Evolutionary conservation across 2,888 invertebrate species (phyloP).

Genomic region (Drosophila colorata): DNA sequence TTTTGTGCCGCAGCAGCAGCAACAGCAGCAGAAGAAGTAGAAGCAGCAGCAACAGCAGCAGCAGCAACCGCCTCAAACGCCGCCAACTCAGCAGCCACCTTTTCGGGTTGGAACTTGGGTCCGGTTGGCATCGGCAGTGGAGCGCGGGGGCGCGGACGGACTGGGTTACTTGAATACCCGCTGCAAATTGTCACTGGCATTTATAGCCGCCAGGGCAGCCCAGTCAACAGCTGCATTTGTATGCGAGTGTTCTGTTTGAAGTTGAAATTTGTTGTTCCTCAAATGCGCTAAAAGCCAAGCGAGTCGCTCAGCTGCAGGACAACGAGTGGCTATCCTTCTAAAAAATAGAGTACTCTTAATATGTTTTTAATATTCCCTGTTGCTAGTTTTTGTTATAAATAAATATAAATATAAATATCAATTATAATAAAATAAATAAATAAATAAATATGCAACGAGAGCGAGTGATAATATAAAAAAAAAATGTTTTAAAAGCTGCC

Average conservation of each 20-base stretch:
- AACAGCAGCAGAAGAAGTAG: slow-evolving; percentile 30
- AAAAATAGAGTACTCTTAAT: not conserved
- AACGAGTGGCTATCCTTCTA: not conserved
- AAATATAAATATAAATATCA: too few species aligned
- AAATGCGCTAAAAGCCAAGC: slow-evolving; percentile 14
- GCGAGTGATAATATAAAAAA: not conserved
- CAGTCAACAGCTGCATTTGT: slow-evolving; percentile 42
- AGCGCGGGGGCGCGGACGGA: too few species aligned
- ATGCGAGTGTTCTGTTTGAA: slow-evolving; percentile 36
- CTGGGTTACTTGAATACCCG: slow-evolving; percentile 41
- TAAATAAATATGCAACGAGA: not conserved
- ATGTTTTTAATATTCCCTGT: too few species aligned
- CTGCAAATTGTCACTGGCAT: slow-evolving; percentile 76
- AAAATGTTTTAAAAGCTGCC: too few species aligned
- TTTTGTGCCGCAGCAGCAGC: slow-evolving; percentile 66
- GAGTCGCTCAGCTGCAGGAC: not conserved
- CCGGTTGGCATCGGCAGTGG: not conserved
- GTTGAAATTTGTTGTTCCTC: slow-evolving; percentile 25
- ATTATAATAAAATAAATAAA: too few species aligned
- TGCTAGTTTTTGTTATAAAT: too few species aligned
- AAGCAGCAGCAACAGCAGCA: slow-evolving; percentile 42
- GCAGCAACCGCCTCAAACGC: slow-evolving; percentile 36
- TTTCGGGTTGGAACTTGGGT: slow-evolving; percentile 1
- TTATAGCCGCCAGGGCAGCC: slow-evolving; percentile 61
- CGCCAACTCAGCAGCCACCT: slow-evolving; percentile 11